Percentiles rank a stretch among this genome's conserved stretches.
These are phyloP conservation scores for Eupithecia abbreviata DNA, from an alignment of 2,888 invertebrate genomes.

Conservation along the genomic window DNA sequence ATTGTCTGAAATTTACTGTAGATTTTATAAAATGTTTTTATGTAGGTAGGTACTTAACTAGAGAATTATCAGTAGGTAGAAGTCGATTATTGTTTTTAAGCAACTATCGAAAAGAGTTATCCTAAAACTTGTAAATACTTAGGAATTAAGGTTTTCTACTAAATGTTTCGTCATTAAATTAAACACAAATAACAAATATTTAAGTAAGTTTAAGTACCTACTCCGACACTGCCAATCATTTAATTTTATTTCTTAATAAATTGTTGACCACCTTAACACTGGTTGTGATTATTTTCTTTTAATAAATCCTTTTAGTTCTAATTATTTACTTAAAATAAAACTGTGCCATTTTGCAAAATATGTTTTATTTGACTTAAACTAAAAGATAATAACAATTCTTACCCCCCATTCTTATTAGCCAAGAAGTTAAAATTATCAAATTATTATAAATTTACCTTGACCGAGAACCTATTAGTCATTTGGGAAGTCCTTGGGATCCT, in stretches of 20 bases:
- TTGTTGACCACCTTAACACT: conserved; percentile 59
- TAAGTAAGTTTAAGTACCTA: conserved; percentile 21
- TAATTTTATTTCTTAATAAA: conserved; percentile 47
- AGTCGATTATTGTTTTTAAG: neutral
- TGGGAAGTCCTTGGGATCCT: neutral
- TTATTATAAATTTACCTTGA: neutral
- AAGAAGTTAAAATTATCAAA: neutral
- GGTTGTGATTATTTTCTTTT: conserved; percentile 75
- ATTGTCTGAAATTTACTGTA: conserved; percentile 13
- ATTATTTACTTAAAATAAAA: conserved; percentile 61
- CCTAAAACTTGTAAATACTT: conserved; percentile 1
- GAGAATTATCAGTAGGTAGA: conserved; percentile 14
- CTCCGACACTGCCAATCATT: conserved; percentile 58
- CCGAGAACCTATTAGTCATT: neutral
- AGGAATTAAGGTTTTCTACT: conserved; percentile 16
- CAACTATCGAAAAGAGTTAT: neutral
- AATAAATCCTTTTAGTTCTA: conserved; percentile 55
- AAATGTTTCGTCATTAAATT: conserved; percentile 23
- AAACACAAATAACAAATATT: conserved; percentile 15
- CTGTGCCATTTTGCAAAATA: conserved; percentile 70
- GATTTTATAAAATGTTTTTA: conserved; percentile 20
- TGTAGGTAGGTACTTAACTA: conserved; percentile 16
- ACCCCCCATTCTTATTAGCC: neutral
- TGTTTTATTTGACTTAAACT: conserved; percentile 45
- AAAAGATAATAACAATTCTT: neutral